These are phyloP conservation scores for Oxygymnocypris stewartii DNA, from an alignment of 2,113 vertebrate genomes.

Conservation along the genomic window DNA sequence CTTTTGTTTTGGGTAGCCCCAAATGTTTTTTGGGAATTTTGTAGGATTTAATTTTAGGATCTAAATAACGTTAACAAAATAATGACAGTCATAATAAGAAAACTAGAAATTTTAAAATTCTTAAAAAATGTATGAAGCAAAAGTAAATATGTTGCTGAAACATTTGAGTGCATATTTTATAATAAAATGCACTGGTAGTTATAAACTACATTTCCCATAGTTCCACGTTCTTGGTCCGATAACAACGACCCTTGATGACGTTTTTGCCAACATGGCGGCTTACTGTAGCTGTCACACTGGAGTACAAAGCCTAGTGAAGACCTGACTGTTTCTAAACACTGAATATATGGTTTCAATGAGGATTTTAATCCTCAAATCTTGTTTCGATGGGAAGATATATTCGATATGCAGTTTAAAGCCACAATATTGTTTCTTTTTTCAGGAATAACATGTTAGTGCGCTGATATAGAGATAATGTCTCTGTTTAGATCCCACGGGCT, in stretches of 20 bases:
- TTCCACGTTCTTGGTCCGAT: slow-evolving; percentile 15
- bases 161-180: background rate
- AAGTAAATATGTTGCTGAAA: background rate
- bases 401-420: background rate
- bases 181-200: too few relatives aligned
- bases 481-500: slow-evolving; percentile 48
- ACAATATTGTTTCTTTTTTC: background rate
- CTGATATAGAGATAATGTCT: slow-evolving; percentile 56
- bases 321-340: background rate
- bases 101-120: background rate
- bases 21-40: too few relatives aligned
- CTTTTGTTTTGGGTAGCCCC: too few relatives aligned
- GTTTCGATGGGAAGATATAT: background rate
- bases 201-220: slow-evolving; percentile 66
- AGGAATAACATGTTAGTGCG: background rate
- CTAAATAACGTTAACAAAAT: background rate
- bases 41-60: background rate
- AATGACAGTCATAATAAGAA: background rate
- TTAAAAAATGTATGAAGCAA: background rate
- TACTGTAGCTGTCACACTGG: slow-evolving; percentile 26
- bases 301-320: background rate
- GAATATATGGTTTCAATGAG: background rate
- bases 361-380: background rate
- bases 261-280: slow-evolving; percentile 69
- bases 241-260: slow-evolving; percentile 30